Percentiles rank a stretch among this genome's conserved stretches.
Conservation (phyloP, 2,797 vertebrate species). For the Mareca penelope region DNA sequence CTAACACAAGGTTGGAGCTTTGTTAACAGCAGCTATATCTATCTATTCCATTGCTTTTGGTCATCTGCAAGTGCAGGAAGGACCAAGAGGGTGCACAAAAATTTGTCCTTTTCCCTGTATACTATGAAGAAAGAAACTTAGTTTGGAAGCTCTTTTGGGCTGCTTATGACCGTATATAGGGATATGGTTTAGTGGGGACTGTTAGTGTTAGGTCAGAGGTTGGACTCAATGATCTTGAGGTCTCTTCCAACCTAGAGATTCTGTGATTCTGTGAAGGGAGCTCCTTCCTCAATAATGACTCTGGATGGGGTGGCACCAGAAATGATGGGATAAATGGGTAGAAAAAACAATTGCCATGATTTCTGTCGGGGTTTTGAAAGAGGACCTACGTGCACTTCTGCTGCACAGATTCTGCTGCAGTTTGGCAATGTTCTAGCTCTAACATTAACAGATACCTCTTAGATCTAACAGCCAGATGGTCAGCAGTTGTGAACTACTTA, state of each 20-base stretch:
- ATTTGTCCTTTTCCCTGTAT: not conserved
- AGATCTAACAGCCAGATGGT: slow-evolving; percentile 64
- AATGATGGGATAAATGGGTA: not conserved
- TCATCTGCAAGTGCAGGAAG: not conserved
- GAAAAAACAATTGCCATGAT: not conserved
- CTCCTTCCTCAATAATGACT: not conserved
- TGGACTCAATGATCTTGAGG: no score
- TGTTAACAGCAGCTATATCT: not conserved
- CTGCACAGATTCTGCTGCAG: not conserved
- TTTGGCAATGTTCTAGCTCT: slow-evolving; percentile 14
- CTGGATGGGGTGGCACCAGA: not conserved
- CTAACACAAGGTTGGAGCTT: not conserved
- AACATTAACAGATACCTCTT: slow-evolving; percentile 39
- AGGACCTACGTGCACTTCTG: not conserved
- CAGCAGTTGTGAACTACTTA: slow-evolving; percentile 60
- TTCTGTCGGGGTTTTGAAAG: not conserved
- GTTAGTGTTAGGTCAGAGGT: no score
- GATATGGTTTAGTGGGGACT: no score
- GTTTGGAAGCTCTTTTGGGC: not conserved
- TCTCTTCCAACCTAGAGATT: no score
- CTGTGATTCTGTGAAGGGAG: not conserved
- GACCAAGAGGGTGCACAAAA: not conserved
- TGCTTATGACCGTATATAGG: not conserved
- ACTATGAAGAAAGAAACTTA: not conserved
- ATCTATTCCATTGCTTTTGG: not conserved